These are phyloP conservation scores for Coptotermes formosanus DNA, from an alignment of 1,140 invertebrate species.

Conservation along the genomic window DNA sequence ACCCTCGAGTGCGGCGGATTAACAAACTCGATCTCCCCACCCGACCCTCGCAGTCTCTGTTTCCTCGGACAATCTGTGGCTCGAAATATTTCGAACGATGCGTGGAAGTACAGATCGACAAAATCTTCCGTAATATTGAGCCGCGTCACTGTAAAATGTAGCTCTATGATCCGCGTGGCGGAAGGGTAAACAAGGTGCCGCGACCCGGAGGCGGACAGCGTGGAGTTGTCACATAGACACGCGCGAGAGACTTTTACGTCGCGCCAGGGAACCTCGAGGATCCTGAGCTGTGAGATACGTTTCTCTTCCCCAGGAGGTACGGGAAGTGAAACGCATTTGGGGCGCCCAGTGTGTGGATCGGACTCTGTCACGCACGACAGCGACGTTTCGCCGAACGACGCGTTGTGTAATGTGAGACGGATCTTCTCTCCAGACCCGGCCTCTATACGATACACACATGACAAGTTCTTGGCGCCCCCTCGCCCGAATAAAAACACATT, in stretches of 20 bases:
- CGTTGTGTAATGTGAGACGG: slow-evolving; percentile 66
- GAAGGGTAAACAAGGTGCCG: slow-evolving; percentile 63
- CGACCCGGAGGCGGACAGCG: slow-evolving; percentile 48
- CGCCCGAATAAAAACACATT: slow-evolving; percentile 76
- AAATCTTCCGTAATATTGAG: slow-evolving; percentile 70
- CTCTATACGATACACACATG: slow-evolving; percentile 72
- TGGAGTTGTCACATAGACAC: slow-evolving; percentile 70
- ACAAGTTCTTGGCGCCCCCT: slow-evolving; percentile 69
- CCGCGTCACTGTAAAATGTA: slow-evolving; percentile 60
- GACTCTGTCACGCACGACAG: slow-evolving; percentile 63
- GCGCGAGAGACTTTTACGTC: slow-evolving; percentile 61
- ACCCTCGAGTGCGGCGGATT: slow-evolving; percentile 59
- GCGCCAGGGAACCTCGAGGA: slow-evolving; percentile 65
- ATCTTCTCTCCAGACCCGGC: slow-evolving; percentile 58
- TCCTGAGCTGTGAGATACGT: slow-evolving; percentile 51
- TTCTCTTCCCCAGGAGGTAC: slow-evolving; percentile 47
- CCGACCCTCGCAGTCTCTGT: slow-evolving; percentile 60
- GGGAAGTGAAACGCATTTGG: slow-evolving; percentile 53
- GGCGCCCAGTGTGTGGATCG: slow-evolving; percentile 68
- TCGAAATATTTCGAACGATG: slow-evolving; percentile 63
- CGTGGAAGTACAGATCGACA: slow-evolving; percentile 65
- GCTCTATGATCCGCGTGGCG: slow-evolving; percentile 59
- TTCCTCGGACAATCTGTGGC: slow-evolving; percentile 63
- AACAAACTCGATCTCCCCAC: slow-evolving; percentile 59
- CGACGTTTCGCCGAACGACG: slow-evolving; percentile 63